Percentiles rank a stretch among this genome's conserved stretches.
Evolutionary conservation across 2,888 invertebrate genomes (phyloP).

Genomic region (Mellilla xanthometata): DNA sequence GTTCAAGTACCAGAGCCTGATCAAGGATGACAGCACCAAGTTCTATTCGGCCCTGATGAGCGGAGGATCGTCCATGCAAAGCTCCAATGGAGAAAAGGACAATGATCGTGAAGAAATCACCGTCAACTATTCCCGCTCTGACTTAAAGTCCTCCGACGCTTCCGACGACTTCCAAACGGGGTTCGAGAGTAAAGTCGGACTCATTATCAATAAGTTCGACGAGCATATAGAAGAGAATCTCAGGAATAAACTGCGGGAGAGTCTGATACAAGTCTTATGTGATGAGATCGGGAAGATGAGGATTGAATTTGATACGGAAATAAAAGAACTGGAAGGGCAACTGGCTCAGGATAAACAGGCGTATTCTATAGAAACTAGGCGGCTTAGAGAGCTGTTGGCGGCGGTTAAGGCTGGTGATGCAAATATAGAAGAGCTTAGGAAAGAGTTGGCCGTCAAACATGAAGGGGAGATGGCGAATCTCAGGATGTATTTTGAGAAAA

Average conservation of each 20-base stretch:
- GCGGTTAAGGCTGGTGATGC: conserved; percentile 82
- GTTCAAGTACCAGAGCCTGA: conserved; percentile 66
- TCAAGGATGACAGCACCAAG: conserved; percentile 71
- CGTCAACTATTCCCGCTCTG: conserved; percentile 69
- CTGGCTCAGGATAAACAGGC: conserved; percentile 83
- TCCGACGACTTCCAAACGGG: conserved; percentile 67
- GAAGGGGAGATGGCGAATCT: conserved; percentile 90
- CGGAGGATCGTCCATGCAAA: conserved; percentile 61
- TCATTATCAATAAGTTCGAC: conserved; percentile 60
- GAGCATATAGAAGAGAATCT: conserved; percentile 66
- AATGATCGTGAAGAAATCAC: conserved; percentile 77
- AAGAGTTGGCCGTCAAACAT: conserved; percentile 86
- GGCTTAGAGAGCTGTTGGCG: conserved; percentile 78
- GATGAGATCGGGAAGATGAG: conserved; percentile 78
- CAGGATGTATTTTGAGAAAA: conserved; percentile 90
- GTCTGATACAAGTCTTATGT: conserved; percentile 78
- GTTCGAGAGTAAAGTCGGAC: conserved; percentile 59
- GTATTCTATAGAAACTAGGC: conserved; percentile 76
- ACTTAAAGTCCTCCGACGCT: conserved; percentile 57
- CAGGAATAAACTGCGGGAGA: conserved; percentile 74
- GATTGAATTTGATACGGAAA: conserved; percentile 62
- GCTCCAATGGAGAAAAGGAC: conserved; percentile 72
- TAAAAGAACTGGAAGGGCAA: conserved; percentile 66
- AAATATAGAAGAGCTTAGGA: conserved; percentile 78
- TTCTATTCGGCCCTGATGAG: conserved; percentile 72